These are phyloP conservation scores for Caenorhabditis remanei DNA, from an alignment of 1,140 invertebrate genomes.

Conservation along the genomic window DNA sequence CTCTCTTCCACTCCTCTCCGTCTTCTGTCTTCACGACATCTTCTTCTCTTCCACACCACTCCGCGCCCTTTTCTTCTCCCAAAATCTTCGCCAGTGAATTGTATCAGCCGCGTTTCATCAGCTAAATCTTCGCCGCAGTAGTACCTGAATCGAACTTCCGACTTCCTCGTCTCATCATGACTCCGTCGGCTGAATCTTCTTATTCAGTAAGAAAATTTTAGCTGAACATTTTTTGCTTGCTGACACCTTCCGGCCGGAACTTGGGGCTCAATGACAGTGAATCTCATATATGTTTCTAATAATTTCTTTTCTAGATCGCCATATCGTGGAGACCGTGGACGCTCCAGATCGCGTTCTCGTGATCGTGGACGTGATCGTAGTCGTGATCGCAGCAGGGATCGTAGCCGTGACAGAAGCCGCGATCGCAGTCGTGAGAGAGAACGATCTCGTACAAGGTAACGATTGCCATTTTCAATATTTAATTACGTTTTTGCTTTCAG, in stretches of 20 bases:
- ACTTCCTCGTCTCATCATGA: conserved; percentile 23
- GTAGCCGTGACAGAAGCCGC: conserved; percentile 39
- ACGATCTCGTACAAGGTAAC: conserved; percentile 21
- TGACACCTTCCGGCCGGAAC: neutral
- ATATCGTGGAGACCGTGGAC: conserved; percentile 44
- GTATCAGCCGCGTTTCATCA: conserved; percentile 42
- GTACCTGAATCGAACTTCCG: conserved; percentile 44
- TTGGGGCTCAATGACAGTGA: neutral
- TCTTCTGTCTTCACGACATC: conserved; percentile 53
- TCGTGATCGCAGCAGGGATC: conserved; percentile 41
- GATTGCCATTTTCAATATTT: neutral
- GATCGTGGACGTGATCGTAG: conserved; percentile 59
- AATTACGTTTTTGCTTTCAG: neutral
- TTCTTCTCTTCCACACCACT: conserved; percentile 58
- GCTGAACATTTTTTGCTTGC: conserved; percentile 11
- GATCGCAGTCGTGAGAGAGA: conserved; percentile 52
- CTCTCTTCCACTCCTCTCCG: conserved; percentile 53
- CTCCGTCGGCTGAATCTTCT: conserved; percentile 26
- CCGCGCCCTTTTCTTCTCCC: conserved; percentile 54
- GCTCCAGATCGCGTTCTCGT: conserved; percentile 61
- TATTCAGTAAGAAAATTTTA: conserved; percentile 49
- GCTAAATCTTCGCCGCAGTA: conserved; percentile 26
- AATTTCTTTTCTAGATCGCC: conserved; percentile 42
- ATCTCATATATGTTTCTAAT: neutral
- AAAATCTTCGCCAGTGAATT: conserved; percentile 24